Percentiles rank a stretch among this genome's conserved stretches.
Conservation (phyloP, 1,140 invertebrate genomes). For the Aphidius gifuensis region DNA sequence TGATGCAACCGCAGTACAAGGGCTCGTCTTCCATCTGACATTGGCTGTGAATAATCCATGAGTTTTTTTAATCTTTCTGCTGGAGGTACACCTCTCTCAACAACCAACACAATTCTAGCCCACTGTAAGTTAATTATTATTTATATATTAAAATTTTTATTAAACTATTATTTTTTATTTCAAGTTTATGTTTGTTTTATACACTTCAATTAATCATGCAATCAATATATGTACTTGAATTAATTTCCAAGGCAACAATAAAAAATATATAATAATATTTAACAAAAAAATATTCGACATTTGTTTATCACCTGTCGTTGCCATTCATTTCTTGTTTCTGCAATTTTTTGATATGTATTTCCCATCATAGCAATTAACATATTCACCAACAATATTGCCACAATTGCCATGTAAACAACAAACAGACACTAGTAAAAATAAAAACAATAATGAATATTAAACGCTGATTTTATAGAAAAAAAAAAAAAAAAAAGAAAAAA, state of each 20-base stretch:
- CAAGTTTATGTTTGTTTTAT: conserved; percentile 5
- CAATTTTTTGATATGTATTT: conserved; percentile 97
- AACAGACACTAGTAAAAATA: conserved; percentile 71
- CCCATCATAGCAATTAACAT: conserved; percentile 99
- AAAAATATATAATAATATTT: neutral
- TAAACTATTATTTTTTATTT: neutral
- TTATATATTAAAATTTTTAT: neutral
- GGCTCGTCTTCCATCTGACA: conserved; percentile 86
- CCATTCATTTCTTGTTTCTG: conserved; percentile 96
- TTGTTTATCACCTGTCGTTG: conserved; percentile 77
- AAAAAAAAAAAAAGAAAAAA: neutral
- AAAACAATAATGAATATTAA: conserved; percentile 14
- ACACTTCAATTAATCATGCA: too few species aligned
- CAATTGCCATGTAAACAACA: conserved; percentile 94
- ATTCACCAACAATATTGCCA: conserved; percentile 92
- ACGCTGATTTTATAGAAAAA: neutral
- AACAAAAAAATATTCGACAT: neutral
- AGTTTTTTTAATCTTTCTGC: conserved; percentile 80
- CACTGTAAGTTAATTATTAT: conserved; percentile 61
- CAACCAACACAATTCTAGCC: conserved; percentile 94
- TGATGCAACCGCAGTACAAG: conserved; percentile 82
- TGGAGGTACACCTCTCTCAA: conserved; percentile 91
- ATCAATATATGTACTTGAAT: too few species aligned
- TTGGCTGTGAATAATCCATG: conserved; percentile 90
- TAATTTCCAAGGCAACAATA: neutral